Evolutionary conservation across 2,888 invertebrate genomes (phyloP), one percentile per base, ranked within the genome.

Genomic region (Coecobrya sp.): DNA sequence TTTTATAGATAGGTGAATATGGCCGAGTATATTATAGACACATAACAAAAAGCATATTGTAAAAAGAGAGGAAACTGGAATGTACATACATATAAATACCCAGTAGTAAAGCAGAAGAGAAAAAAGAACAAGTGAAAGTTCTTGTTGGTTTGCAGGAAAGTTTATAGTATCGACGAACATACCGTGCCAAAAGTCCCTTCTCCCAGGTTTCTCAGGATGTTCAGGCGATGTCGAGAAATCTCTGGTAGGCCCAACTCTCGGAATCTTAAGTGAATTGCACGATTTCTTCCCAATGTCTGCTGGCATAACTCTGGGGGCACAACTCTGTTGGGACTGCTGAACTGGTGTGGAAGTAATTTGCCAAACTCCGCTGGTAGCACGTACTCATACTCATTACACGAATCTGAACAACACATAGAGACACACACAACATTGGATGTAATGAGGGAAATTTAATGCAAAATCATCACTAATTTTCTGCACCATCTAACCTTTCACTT

Each of bases 141-240:
- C 73, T 62, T 82, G 79, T 42, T 25, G 42, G 68, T 22, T 16
- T 55, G 52, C 30, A 42, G 59, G 36, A 30, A 81, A 81, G 82
- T 30, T 82, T 62, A 62, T 82, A 36, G 82, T 36, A 62, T 36
- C 36, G 62, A 62, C 82, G 19, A 42, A 96, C 96, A 96, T 96
- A 98, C 98, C 96, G 98, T 98, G 96, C 98, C 98, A 96, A 98
- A 98, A 93, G 98, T 97, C 93, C 98, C 98, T 96, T 98, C 98
- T 30, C 98, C 98, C 70, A 98, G 96, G 95, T 98, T 98, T 92
- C 98, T 98, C 95, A 98, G 97, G 97, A 98, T 98, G 95, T 98
- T 96, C 93, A 98, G 97, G 95, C 98, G 97, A 95, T 98, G 98
- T 94, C 98, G 96, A 89, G 98, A 98, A 96, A 98, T 98, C 96